Evolutionary conservation across 2,888 invertebrate species (phyloP).

Genomic region (Noctua pronuba): DNA sequence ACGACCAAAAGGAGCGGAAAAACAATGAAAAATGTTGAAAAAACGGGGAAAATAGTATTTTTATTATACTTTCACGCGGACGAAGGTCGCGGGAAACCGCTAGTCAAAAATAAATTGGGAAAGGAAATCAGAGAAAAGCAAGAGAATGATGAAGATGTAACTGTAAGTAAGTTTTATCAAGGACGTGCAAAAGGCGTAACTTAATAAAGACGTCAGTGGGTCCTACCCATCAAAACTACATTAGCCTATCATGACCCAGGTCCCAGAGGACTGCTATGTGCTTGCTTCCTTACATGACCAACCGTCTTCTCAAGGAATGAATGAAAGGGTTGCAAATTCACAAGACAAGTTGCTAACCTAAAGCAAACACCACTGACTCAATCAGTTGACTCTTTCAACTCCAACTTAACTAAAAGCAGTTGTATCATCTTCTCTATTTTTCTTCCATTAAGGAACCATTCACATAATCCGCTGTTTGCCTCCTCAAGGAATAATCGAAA

Average conservation of each 20-base stretch:
- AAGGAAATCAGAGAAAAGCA: not conserved
- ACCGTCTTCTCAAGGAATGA: no score
- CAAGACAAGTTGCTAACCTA: not conserved
- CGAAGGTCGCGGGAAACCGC: no score
- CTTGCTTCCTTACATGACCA: not conserved
- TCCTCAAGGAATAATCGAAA: conserved; percentile 54
- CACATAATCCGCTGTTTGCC: conserved; percentile 46
- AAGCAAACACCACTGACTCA: conserved; percentile 16
- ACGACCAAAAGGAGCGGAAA: no score
- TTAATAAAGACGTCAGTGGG: no score
- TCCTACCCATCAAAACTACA: not conserved
- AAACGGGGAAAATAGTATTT: no score
- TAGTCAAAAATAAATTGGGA: not conserved
- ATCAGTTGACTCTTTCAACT: conserved; percentile 7
- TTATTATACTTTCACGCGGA: no score
- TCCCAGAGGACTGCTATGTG: not conserved
- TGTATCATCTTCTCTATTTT: conserved; percentile 49
- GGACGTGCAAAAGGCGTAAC: not conserved
- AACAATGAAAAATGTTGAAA: no score
- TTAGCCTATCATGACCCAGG: not conserved
- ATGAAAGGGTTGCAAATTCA: not conserved
- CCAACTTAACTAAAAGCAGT: conserved; percentile 23
- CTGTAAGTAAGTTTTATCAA: not conserved
- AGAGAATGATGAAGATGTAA: not conserved
- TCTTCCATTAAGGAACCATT: conserved; percentile 60